Percentiles rank a stretch among this genome's conserved stretches.
These are phyloP conservation scores for Jordanella pulchra DNA, from an alignment of 2,797 vertebrate genomes.

Conservation along the genomic window DNA sequence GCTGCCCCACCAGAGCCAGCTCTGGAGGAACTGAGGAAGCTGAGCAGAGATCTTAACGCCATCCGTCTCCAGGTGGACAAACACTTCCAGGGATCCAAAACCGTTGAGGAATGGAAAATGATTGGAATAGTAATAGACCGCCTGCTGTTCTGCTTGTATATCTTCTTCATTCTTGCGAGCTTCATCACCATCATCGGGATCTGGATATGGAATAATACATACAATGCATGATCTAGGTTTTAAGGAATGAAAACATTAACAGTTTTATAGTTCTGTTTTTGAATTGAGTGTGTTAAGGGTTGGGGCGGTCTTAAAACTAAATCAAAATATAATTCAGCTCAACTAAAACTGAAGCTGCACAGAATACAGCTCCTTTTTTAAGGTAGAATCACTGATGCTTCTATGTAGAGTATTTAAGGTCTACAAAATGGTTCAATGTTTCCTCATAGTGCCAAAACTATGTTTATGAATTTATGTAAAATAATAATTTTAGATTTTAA, in stretches of 20 bases:
- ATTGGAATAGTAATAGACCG: slow-evolving; percentile 64
- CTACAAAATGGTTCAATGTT: too few relatives aligned
- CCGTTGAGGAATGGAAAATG: slow-evolving; percentile 42
- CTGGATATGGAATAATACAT: slow-evolving; percentile 33
- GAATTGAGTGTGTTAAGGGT: too few relatives aligned
- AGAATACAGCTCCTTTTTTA: too few relatives aligned
- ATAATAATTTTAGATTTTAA: not conserved
- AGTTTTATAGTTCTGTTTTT: not conserved
- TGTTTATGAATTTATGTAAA: too few relatives aligned
- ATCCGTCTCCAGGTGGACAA: slow-evolving; percentile 63
- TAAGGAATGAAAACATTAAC: not conserved
- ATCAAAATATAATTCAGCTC: not conserved
- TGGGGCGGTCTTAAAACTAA: not conserved
- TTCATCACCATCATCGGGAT: slow-evolving; percentile 58
- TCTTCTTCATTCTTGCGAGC: slow-evolving; percentile 62
- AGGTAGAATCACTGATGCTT: too few relatives aligned
- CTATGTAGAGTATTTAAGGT: too few relatives aligned
- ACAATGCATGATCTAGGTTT: not conserved
- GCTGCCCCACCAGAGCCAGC: rapidly evolving
- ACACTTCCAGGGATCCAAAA: slow-evolving; percentile 28
- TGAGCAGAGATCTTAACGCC: slow-evolving; percentile 53
- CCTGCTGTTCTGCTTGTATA: slow-evolving; percentile 65
- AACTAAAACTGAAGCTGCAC: too few relatives aligned
- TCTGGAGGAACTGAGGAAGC: slow-evolving; percentile 60
- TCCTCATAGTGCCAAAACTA: too few relatives aligned